These are phyloP conservation scores for Delphinus delphis DNA, from an alignment of 2,113 vertebrate genomes.

Conservation along the genomic window DNA sequence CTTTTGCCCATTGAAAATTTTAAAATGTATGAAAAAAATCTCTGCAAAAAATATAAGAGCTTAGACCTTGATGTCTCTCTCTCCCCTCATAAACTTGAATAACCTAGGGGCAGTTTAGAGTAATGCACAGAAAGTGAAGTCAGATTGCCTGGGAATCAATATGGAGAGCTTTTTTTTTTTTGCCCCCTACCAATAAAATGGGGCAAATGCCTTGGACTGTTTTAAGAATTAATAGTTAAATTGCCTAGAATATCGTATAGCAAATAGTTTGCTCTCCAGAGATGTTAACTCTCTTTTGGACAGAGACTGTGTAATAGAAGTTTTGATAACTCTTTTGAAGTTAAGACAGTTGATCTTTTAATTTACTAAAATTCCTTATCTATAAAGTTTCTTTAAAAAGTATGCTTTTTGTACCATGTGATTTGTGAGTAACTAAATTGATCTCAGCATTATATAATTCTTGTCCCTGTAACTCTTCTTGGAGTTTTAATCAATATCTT, in stretches of 20 bases:
- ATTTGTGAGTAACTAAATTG: neutral
- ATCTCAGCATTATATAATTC: neutral
- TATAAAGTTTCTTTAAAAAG: neutral
- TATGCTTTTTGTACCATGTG: neutral
- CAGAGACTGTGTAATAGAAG: neutral
- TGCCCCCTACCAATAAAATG: neutral
- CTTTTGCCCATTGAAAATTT: neutral
- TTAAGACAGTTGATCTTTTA: neutral
- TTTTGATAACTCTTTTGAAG: neutral
- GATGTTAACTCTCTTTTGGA: neutral
- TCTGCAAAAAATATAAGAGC: neutral
- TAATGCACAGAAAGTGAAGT: neutral
- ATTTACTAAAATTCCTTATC: neutral
- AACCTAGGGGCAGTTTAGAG: neutral
- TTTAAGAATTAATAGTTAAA: neutral
- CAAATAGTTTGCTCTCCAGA: neutral
- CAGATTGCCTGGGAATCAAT: neutral
- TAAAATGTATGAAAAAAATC: conserved; percentile 8
- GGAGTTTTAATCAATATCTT: neutral
- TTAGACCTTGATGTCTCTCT: neutral
- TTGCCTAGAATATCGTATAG: neutral
- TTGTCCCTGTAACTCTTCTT: neutral
- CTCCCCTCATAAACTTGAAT: neutral
- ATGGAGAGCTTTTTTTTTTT: neutral
- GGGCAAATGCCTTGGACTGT: neutral